Conservation (phyloP, 1,140 invertebrate genomes). For the Leptinotarsa undecemlineata region DNA sequence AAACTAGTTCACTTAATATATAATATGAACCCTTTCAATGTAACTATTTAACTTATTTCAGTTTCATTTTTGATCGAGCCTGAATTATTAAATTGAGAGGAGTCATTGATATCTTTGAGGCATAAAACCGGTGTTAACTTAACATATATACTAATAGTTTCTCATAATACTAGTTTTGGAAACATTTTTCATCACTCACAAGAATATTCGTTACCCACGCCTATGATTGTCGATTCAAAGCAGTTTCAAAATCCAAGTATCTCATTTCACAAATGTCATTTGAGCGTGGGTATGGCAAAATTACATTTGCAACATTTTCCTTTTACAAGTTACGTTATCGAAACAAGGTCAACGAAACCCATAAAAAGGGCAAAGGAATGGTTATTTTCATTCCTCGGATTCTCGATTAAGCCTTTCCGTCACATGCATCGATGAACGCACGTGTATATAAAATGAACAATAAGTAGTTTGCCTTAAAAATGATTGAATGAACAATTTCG, state of each 20-base stretch:
- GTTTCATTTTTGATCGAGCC: too few relatives aligned
- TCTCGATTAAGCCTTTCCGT: neutral
- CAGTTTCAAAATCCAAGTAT: conserved; percentile 18
- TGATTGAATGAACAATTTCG: too few relatives aligned
- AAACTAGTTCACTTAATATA: too few relatives aligned
- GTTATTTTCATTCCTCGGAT: conserved; percentile 1
- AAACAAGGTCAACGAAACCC: neutral
- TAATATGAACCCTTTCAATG: too few relatives aligned
- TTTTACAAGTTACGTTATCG: conserved; percentile 7
- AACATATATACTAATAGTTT: too few relatives aligned
- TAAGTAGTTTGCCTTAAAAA: too few relatives aligned
- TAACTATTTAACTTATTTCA: too few relatives aligned
- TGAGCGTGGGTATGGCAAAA: conserved; percentile 15
- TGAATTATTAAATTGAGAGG: too few relatives aligned
- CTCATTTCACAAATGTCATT: conserved; percentile 18
- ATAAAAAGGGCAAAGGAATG: neutral
- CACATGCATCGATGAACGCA: neutral
- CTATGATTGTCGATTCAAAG: neutral
- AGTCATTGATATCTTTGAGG: too few relatives aligned
- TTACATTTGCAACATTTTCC: conserved; percentile 18
- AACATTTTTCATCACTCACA: too few relatives aligned
- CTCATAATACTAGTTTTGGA: too few relatives aligned
- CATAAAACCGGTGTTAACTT: too few relatives aligned
- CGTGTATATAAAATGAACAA: neutral
- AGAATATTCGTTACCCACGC: neutral